Base-by-base conservation (phyloP, 2,113 vertebrate species). In the Lycaon pictus region DNA sequence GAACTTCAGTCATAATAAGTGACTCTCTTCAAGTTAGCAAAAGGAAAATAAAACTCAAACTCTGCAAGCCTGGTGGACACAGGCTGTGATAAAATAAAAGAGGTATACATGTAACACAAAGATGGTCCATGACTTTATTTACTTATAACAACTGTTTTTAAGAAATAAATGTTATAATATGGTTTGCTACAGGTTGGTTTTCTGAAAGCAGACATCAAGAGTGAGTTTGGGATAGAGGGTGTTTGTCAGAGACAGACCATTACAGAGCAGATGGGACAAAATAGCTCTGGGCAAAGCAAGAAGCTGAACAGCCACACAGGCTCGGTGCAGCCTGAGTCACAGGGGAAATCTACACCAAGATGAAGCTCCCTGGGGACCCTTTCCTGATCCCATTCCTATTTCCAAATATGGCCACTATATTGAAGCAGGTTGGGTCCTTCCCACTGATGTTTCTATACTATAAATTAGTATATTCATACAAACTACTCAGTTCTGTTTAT, bases 291-390 rank as follows among this genome's bases (percentile, higher is more conserved):
- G 51, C 60, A 37, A 27, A 63, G 37, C 23, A 27, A 3, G 62
- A 17, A 0, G 13, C 0, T 4, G 25, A 53, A 6, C 1, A 0
- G 0, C 5, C 9, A 11, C 0, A 1, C 7, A 10, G 23, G 77
- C 17, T 29, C 4, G 0, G 0, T 11, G 3, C 15, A 20, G 20
- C 19, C 58, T 3, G 6, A 17, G 43, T 11, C 48, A 9, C 65
- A 67, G 27, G 16, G 11, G 43, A 43, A 43, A 43, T 53, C 56
- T 0, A 48, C 11, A 8, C 48, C 67, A 27, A n/a, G 13, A 11
- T 2, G 2, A 2, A 27, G 12, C 12, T 80, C 11, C 27, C 65
- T 20, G 10, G 1, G 2, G 2, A 4, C 19, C 10, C 74, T 43
- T 8, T 17, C 3, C 53, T 10, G 25, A 27, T 11, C 25, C 25